These are phyloP conservation scores for Rousettus leschenaultii DNA, from an alignment of 2,113 vertebrate species.

Conservation along the genomic window DNA sequence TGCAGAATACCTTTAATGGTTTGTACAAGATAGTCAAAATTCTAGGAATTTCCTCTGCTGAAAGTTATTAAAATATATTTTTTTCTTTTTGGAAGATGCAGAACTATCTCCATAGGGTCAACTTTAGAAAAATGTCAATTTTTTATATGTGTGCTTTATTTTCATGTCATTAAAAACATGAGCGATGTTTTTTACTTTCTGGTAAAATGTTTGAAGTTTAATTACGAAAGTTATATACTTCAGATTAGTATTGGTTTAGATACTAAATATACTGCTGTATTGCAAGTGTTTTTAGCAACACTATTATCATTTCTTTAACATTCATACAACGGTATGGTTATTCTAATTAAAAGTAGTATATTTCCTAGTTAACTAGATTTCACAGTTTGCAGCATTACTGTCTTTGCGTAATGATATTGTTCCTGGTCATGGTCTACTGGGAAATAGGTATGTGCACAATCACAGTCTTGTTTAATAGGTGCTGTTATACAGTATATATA, in stretches of 20 bases:
- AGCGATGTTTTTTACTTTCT: conserved; percentile 16
- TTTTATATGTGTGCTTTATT: neutral
- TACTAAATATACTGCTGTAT: neutral
- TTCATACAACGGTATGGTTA: neutral
- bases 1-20: neutral
- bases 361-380: neutral
- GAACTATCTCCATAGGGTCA: neutral
- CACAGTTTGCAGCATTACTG: neutral
- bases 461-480: neutral
- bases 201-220: conserved; percentile 34
- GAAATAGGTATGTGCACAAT: neutral
- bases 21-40: conserved; percentile 4
- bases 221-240: conserved; percentile 10
- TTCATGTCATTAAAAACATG: neutral
- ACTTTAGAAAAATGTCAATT: neutral
- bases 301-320: neutral
- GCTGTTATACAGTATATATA: neutral
- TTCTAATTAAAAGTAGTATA: conserved; percentile 29
- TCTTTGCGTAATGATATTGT: neutral
- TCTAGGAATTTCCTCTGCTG: conserved; percentile 10
- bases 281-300: neutral
- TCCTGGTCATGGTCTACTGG: neutral
- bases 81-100: neutral
- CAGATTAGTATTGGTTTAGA: neutral
- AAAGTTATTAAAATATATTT: conserved; percentile 15